Evolutionary conservation across 2,113 vertebrate species (phyloP).

Genomic region (Origma solitaria): DNA sequence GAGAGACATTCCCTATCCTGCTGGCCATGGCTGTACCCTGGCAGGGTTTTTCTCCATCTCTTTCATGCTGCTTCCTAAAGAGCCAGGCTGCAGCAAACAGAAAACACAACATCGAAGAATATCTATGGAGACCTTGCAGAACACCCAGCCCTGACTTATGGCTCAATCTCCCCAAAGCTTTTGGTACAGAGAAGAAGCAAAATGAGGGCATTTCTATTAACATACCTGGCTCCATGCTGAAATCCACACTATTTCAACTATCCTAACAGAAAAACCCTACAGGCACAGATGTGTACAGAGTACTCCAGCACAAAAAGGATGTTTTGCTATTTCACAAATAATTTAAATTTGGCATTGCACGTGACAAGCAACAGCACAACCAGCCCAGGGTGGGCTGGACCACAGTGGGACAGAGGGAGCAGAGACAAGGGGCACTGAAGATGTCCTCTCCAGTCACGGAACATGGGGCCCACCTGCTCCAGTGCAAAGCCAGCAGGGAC

Average conservation of each 20-base stretch:
- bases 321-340: background rate
- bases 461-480: background rate
- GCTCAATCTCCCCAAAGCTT: background rate
- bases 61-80: background rate
- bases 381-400: background rate
- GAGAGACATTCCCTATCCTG: background rate
- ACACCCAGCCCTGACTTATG: background rate
- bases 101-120: background rate
- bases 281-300: background rate
- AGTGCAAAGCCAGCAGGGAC: background rate
- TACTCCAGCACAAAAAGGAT: background rate
- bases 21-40: rapidly evolving
- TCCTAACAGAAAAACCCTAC: background rate
- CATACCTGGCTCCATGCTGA: background rate
- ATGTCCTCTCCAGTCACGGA: background rate
- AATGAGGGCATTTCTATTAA: background rate
- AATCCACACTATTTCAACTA: background rate
- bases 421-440: background rate
- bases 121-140: background rate
- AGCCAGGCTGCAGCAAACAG: background rate
- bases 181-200: background rate
- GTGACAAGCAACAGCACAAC: background rate
- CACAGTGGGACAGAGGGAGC: background rate
- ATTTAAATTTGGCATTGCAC: background rate
- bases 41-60: background rate